phyloP scores from a whole-genome alignment of 2,113 vertebrate genomes.

The Amia ocellicauda region DNA sequence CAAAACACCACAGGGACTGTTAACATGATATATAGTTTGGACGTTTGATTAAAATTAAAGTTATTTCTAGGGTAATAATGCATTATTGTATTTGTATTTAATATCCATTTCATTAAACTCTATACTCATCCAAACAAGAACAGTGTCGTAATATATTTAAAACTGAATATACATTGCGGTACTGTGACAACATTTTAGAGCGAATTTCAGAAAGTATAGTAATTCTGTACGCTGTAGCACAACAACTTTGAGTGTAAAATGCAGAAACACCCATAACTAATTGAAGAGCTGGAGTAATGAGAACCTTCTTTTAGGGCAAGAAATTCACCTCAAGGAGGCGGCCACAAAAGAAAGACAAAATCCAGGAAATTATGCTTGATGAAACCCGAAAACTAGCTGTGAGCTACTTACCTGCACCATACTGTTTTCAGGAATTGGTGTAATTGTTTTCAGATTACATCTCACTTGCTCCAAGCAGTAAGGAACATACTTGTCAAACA shows the following conservation, averaged over 20 bases:
- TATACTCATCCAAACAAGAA: too few relatives aligned
- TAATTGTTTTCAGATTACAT: constrained; percentile 74
- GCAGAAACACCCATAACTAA: constrained; percentile 24
- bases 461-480: constrained; percentile 62
- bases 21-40: too few relatives aligned
- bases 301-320: constrained; percentile 36
- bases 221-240: constrained; percentile 6
- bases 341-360: constrained; percentile 40
- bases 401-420: constrained; percentile 63
- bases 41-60: too few relatives aligned
- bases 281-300: constrained; percentile 27
- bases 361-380: constrained; percentile 53
- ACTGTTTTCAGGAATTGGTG: constrained; percentile 66
- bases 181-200: neutral
- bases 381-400: constrained; percentile 45
- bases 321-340: constrained; percentile 38
- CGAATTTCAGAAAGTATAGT: neutral
- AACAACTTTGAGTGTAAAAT: constrained; percentile 19
- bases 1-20: too few relatives aligned
- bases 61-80: too few relatives aligned
- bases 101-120: too few relatives aligned
- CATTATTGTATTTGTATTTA: too few relatives aligned
- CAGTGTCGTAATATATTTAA: too few relatives aligned
- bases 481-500: constrained; percentile 70
- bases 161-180: too few relatives aligned